Conservation (phyloP, 2,113 vertebrate species). For the Trematocara macrostoma region DNA sequence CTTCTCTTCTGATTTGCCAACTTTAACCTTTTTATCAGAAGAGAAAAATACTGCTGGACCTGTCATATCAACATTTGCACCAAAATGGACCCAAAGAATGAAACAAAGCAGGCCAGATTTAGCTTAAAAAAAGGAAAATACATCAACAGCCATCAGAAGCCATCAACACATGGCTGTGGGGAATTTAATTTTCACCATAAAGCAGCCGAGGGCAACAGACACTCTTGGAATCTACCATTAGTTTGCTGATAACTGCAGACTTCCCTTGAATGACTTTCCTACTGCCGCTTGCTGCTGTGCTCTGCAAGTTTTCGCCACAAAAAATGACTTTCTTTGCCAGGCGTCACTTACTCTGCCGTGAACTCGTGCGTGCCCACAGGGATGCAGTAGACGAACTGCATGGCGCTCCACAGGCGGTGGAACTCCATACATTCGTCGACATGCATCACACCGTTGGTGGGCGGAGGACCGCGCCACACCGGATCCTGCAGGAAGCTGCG, state of each 20-base stretch:
- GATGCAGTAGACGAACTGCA: slow-evolving; percentile 99
- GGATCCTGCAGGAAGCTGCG: slow-evolving; percentile 95
- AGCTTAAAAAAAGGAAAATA: neutral
- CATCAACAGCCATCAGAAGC: neutral
- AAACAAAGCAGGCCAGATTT: neutral
- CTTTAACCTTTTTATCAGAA: neutral
- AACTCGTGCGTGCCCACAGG: slow-evolving; percentile 97
- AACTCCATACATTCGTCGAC: slow-evolving; percentile 98
- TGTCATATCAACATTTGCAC: neutral
- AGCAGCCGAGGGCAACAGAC: neutral
- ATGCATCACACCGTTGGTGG: slow-evolving; percentile 97
- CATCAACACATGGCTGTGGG: neutral
- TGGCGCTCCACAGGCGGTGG: slow-evolving; percentile 98
- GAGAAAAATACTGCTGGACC: neutral
- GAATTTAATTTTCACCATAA: neutral
- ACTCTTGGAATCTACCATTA: neutral
- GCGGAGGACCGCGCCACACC: slow-evolving; percentile 94
- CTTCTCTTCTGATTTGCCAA: neutral
- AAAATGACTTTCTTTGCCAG: neutral
- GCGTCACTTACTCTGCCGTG: slow-evolving; percentile 89
- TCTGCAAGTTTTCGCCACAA: neutral
- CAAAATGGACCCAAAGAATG: neutral
- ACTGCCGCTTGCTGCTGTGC: neutral
- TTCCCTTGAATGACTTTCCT: neutral
- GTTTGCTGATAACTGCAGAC: neutral